Evolutionary conservation across 2,888 invertebrate genomes (phyloP).

Genomic region (Subacronicta megacephala): DNA sequence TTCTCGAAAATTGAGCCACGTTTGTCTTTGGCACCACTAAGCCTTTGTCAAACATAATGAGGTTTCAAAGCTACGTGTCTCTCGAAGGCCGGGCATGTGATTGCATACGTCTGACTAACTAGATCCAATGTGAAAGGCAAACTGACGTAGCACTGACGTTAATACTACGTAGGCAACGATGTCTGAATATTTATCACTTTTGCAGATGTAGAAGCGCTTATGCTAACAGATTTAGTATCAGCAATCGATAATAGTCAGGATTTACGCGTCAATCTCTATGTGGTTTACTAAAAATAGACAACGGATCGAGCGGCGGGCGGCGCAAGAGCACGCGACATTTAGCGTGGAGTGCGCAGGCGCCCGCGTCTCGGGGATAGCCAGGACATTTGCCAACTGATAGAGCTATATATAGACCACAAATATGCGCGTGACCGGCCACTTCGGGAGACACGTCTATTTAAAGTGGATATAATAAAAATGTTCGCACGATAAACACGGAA

Average conservation of each 20-base stretch:
- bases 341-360: conserved; percentile 64
- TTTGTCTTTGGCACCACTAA: conserved; percentile 18
- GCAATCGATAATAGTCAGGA: conserved; percentile 53
- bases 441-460: conserved; percentile 77
- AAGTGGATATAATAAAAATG: conserved; percentile 72
- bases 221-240: conserved; percentile 56
- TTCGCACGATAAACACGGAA: conserved; percentile 72
- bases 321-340: conserved; percentile 75
- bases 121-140: conserved; percentile 32
- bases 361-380: conserved; percentile 64
- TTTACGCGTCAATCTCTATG: conserved; percentile 54
- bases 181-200: conserved; percentile 47
- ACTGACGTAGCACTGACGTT: conserved; percentile 49
- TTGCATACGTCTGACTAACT: conserved; percentile 28
- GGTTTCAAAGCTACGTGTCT: conserved; percentile 44
- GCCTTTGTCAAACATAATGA: conserved; percentile 46
- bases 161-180: conserved; percentile 44
- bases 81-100: conserved; percentile 42
- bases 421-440: conserved; percentile 85
- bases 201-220: conserved; percentile 38
- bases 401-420: conserved; percentile 79
- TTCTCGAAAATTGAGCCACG: conserved; percentile 17
- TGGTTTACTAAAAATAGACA: conserved; percentile 67
- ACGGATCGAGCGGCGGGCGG: conserved; percentile 42
- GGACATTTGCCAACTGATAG: conserved; percentile 86